phyloP scores from a whole-genome alignment of 2,888 invertebrate species.

The Lordiphosa andalusiaca region DNA sequence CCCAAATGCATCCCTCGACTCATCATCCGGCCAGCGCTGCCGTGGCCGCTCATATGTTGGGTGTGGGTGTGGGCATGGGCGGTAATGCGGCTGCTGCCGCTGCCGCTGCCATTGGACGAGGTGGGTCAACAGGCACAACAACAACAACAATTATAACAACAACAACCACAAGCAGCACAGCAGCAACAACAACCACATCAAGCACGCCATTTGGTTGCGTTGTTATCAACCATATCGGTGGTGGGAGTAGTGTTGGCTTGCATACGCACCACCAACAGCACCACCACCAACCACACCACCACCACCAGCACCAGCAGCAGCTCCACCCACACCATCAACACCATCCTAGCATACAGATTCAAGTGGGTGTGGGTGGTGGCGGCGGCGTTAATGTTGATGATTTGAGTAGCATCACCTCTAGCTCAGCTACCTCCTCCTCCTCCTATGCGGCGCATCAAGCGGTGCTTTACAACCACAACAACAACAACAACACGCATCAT shows the following conservation, averaged over 20 bases:
- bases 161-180: slow-evolving; percentile 36
- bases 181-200: slow-evolving; percentile 50
- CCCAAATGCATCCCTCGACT: slow-evolving; percentile 16
- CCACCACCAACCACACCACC: slow-evolving; percentile 50
- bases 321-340: slow-evolving; percentile 9
- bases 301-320: slow-evolving; percentile 8
- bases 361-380: slow-evolving; percentile 44
- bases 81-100: slow-evolving; percentile 40
- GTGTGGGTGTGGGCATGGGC: slow-evolving; percentile 28
- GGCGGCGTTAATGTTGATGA: slow-evolving; percentile 46
- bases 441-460: slow-evolving; percentile 65
- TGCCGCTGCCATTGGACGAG: slow-evolving; percentile 62
- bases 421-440: slow-evolving; percentile 38
- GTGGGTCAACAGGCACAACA: slow-evolving; percentile 70
- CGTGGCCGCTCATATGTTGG: slow-evolving; percentile 55
- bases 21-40: slow-evolving; percentile 46
- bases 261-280: slow-evolving; percentile 33
- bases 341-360: slow-evolving; percentile 51
- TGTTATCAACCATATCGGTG: slow-evolving; percentile 15
- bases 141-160: slow-evolving; percentile 41
- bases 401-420: slow-evolving; percentile 55
- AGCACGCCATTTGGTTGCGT: slow-evolving; percentile 20
- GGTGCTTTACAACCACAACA: slow-evolving; percentile 55
- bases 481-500: slow-evolving; percentile 78
- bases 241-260: slow-evolving; percentile 18